Conservation (phyloP, 2,113 vertebrate genomes). For the Brachirus orientalis region DNA sequence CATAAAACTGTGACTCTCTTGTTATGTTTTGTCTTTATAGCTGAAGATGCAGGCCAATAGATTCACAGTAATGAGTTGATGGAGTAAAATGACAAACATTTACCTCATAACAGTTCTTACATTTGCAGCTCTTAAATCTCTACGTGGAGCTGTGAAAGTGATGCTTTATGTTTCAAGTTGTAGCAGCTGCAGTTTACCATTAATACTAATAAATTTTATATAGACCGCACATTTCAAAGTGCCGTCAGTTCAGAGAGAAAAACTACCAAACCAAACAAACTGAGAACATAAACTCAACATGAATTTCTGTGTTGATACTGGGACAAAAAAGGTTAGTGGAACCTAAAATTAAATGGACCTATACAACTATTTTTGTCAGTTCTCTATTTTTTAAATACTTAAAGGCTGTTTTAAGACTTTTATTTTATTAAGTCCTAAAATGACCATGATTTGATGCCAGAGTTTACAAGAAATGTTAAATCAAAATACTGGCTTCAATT, state of each 20-base stretch:
- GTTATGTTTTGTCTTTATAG: not conserved
- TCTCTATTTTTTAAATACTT: too few species aligned
- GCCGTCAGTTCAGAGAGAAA: slow-evolving; percentile 10
- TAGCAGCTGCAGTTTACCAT: slow-evolving; percentile 21
- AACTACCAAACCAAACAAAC: not conserved
- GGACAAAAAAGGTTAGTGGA: not conserved
- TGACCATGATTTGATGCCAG: too few species aligned
- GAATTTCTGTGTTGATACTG: not conserved
- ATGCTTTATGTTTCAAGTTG: slow-evolving; percentile 21
- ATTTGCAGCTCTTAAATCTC: not conserved
- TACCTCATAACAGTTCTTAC: slow-evolving; percentile 1
- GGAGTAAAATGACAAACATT: slow-evolving; percentile 6
- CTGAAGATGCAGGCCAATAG: not conserved
- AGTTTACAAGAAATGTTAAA: too few species aligned
- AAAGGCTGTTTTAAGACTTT: too few species aligned
- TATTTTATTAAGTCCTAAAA: too few species aligned
- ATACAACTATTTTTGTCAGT: too few species aligned
- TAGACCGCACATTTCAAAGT: slow-evolving; percentile 21
- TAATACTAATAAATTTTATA: slow-evolving; percentile 25
- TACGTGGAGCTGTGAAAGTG: slow-evolving; percentile 1
- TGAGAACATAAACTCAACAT: too few species aligned
- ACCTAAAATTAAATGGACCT: not conserved
- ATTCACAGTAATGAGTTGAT: not conserved
- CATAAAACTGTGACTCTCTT: too few species aligned
- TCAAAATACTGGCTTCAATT: too few species aligned